Percentiles rank a stretch among this genome's conserved stretches.
Conservation (phyloP, 2,797 vertebrate species). For the Ctenopoma multispine region DNA sequence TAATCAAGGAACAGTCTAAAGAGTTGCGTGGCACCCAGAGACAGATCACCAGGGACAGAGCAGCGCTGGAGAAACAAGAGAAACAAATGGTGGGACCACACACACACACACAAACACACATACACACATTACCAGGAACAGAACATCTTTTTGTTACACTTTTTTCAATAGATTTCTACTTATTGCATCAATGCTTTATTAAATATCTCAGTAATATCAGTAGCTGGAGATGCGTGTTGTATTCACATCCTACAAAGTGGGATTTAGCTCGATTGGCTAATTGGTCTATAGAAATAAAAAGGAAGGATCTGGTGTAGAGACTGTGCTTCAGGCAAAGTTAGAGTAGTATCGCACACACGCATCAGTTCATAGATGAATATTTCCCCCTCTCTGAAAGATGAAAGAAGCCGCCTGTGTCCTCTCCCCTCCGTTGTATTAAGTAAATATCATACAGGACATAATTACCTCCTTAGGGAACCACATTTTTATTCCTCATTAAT, state of each 20-base stretch:
- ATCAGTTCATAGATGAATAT: slow-evolving; percentile 39
- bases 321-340: slow-evolving; percentile 66
- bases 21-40: slow-evolving; percentile 96
- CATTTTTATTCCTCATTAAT: slow-evolving; percentile 73
- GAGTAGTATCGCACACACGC: slow-evolving; percentile 8
- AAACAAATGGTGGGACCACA: slow-evolving; percentile 92
- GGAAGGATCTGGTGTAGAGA: slow-evolving; percentile 44
- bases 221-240: slow-evolving; percentile 8
- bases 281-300: slow-evolving; percentile 63
- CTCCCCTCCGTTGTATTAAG: slow-evolving; percentile 72
- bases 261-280: slow-evolving; percentile 57
- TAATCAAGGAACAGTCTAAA: slow-evolving; percentile 96
- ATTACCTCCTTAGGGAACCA: slow-evolving; percentile 78
- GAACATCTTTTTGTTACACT: background rate
- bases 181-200: slow-evolving; percentile 68
- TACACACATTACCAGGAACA: background rate
- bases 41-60: slow-evolving; percentile 94
- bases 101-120: slow-evolving; percentile 25
- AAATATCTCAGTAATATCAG: slow-evolving; percentile 5
- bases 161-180: slow-evolving; percentile 46
- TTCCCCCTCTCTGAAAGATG: slow-evolving; percentile 69
- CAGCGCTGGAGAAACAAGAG: slow-evolving; percentile 95
- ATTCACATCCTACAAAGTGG: slow-evolving; percentile 32
- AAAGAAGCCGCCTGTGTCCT: slow-evolving; percentile 59
- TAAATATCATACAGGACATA: slow-evolving; percentile 82